Percentiles rank a stretch among this genome's conserved stretches.
phyloP scores from a whole-genome alignment of 1,140 invertebrate genomes.

The Drosophila busckii region DNA sequence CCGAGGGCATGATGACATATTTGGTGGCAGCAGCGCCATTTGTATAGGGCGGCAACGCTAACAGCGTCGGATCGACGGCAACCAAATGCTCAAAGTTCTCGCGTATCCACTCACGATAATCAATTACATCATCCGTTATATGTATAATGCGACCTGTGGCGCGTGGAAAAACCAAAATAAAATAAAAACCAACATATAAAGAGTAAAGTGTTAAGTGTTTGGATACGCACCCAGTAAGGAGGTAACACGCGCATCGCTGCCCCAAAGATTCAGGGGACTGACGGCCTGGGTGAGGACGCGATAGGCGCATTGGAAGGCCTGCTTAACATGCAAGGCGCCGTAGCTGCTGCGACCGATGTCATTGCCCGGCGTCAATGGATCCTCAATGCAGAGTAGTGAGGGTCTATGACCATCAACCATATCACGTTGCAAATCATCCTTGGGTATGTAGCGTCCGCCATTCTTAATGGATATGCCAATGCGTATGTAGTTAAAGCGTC shows the following conservation, averaged over 20 bases:
- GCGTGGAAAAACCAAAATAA: not conserved
- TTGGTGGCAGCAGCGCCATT: constrained; percentile 55
- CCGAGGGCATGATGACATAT: constrained; percentile 58
- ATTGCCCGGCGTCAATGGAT: constrained; percentile 96
- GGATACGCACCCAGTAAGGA: constrained; percentile 68
- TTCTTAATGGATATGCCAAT: constrained; percentile 96
- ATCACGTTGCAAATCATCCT: constrained; percentile 94
- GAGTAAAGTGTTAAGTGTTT: not conserved
- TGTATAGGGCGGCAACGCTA: constrained; percentile 49
- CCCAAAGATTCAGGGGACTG: constrained; percentile 82
- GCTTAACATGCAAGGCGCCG: constrained; percentile 92
- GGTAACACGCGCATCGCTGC: constrained; percentile 80
- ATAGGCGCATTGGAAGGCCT: constrained; percentile 97
- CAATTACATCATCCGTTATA: constrained; percentile 95
- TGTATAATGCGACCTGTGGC: constrained; percentile 89
- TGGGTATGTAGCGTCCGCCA: constrained; percentile 95
- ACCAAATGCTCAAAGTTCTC: constrained; percentile 80
- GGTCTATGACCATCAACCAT: constrained; percentile 96
- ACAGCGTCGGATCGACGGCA: constrained; percentile 53
- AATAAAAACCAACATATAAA: too few relatives aligned
- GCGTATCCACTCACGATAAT: constrained; percentile 90
- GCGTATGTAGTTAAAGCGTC: constrained; percentile 97
- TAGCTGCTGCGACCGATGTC: constrained; percentile 98
- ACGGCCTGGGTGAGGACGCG: constrained; percentile 90
- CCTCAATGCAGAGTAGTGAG: constrained; percentile 97